A percentile compares a stretch with the other conserved stretches of the same genome.
These are phyloP conservation scores for Machimus atricapillus DNA, from an alignment of 2,888 invertebrate genomes.

Conservation along the genomic window DNA sequence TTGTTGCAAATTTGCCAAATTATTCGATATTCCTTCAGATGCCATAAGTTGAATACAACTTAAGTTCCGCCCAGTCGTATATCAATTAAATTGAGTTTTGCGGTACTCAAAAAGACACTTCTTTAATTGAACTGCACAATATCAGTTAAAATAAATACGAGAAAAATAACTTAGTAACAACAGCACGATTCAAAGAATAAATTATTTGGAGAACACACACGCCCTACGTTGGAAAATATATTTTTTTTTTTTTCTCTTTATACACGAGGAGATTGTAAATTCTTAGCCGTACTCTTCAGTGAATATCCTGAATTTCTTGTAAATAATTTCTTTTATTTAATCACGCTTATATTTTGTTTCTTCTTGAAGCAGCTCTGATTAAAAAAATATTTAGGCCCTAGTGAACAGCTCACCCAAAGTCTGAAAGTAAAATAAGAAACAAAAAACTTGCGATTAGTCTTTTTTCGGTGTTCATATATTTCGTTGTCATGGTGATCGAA, in stretches of 20 bases:
- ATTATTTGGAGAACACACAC: constrained; percentile 43
- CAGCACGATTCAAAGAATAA: constrained; percentile 45
- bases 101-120: constrained; percentile 8
- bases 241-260: constrained; percentile 13
- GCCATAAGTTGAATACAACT: constrained; percentile 52
- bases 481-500: constrained; percentile 30
- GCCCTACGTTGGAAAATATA: constrained; percentile 45
- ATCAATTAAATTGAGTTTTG: constrained; percentile 1
- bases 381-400: constrained; percentile 50
- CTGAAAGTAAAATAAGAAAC: constrained; percentile 50
- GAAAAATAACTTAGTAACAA: constrained; percentile 36
- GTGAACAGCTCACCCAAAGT: constrained; percentile 56
- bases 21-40: constrained; percentile 51
- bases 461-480: not conserved
- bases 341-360: constrained; percentile 42
- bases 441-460: constrained; percentile 15
- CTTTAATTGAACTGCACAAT: constrained; percentile 16
- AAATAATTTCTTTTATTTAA: constrained; percentile 43
- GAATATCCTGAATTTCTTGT: constrained; percentile 25
- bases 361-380: constrained; percentile 45
- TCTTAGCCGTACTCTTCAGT: constrained; percentile 8
- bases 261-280: constrained; percentile 36
- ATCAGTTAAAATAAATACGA: constrained; percentile 34
- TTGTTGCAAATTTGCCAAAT: constrained; percentile 41
- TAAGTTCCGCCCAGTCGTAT: constrained; percentile 13